Percentiles rank a stretch among this genome's conserved stretches.
phyloP scores from a whole-genome alignment of 2,113 vertebrate species.

The Xiphophorus hellerii region DNA sequence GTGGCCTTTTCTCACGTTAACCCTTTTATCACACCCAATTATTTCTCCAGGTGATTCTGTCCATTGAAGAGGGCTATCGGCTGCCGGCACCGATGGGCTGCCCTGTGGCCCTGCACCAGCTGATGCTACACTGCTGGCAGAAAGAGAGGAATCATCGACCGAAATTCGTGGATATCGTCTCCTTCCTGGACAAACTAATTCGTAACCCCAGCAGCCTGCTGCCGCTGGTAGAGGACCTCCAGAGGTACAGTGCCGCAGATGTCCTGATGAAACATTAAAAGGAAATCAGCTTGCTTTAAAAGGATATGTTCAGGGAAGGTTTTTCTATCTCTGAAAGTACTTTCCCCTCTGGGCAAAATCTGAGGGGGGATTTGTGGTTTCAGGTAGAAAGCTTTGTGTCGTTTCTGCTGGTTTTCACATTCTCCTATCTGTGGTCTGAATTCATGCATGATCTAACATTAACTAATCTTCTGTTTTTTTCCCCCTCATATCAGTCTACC shows the following conservation, averaged over 20 bases:
- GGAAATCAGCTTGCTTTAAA: neutral
- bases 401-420: neutral
- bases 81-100: conserved; percentile 96
- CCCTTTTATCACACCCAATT: neutral
- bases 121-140: conserved; percentile 98
- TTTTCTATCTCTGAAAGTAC: conserved; percentile 3
- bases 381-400: conserved; percentile 9
- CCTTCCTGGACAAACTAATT: conserved; percentile 95
- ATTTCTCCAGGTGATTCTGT: conserved; percentile 89
- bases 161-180: conserved; percentile 92
- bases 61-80: conserved; percentile 96
- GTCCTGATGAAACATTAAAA: neutral
- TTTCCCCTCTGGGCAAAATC: neutral
- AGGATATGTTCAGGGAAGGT: neutral
- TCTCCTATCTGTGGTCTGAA: neutral
- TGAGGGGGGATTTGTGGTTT: neutral
- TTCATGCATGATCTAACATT: conserved; percentile 1
- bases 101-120: conserved; percentile 91
- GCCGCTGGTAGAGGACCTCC: conserved; percentile 90
- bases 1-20: neutral
- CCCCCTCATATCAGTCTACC: conserved; percentile 80
- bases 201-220: conserved; percentile 94
- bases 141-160: conserved; percentile 95
- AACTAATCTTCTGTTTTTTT: neutral
- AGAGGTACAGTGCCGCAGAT: conserved; percentile 80